Conservation (phyloP, 2,113 vertebrate species). For the Myrmecobius fasciatus region DNA sequence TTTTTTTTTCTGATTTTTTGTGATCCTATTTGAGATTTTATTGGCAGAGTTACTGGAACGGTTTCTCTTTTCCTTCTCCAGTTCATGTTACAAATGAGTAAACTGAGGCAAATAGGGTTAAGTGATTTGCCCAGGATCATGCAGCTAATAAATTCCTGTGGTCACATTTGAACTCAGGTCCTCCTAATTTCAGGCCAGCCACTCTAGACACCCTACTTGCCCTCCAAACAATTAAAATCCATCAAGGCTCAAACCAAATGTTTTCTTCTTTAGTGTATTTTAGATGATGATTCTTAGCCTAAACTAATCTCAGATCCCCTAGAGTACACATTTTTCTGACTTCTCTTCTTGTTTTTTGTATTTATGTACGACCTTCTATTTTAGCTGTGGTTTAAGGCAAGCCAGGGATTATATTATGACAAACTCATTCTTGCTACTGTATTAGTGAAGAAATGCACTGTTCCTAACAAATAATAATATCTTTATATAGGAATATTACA, state of each 20-base stretch:
- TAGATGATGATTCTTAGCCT: background rate
- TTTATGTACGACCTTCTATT: too few species aligned
- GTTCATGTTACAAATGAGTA: background rate
- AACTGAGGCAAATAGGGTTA: background rate
- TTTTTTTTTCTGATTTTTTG: background rate
- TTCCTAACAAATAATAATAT: background rate
- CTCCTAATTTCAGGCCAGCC: too few species aligned
- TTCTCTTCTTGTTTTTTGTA: too few species aligned
- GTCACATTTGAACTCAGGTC: background rate
- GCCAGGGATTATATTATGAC: too few species aligned
- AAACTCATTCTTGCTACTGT: too few species aligned
- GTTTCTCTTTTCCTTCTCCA: background rate
- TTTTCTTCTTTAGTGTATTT: too few species aligned
- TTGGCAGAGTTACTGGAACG: background rate
- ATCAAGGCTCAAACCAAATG: too few species aligned
- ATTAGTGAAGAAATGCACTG: background rate
- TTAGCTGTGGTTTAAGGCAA: too few species aligned
- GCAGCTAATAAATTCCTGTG: too few species aligned
- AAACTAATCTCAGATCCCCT: background rate
- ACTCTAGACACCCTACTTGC: too few species aligned
- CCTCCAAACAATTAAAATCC: background rate
- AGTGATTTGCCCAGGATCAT: background rate
- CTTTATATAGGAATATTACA: background rate
- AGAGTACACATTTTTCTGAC: too few species aligned
- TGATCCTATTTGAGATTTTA: background rate